phyloP scores from a whole-genome alignment of 2,888 invertebrate species.

The Lysandra coridon region DNA sequence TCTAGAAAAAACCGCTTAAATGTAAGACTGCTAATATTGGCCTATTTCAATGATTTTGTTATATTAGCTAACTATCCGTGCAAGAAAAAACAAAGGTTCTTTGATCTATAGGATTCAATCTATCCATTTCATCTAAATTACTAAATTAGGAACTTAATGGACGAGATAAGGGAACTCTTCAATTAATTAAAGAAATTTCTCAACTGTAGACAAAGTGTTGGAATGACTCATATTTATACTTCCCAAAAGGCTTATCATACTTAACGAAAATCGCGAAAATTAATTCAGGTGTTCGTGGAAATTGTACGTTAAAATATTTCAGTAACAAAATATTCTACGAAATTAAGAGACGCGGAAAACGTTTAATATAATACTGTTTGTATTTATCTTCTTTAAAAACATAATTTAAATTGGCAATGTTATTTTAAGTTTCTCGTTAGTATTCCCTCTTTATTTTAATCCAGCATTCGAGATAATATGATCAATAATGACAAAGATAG shows the following conservation, averaged over 20 bases:
- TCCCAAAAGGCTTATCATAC: not conserved
- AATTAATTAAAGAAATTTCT: not conserved
- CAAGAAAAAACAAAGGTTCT: not conserved
- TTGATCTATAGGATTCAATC: not conserved
- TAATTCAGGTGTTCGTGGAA: constrained; percentile 3
- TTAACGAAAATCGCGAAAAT: not conserved
- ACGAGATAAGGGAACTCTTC: not conserved
- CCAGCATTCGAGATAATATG: no score
- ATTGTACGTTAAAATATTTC: not conserved
- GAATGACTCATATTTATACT: not conserved
- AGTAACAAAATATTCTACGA: not conserved
- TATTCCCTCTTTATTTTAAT: no score
- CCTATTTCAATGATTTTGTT: no score
- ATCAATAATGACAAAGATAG: no score
- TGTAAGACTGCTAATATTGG: no score
- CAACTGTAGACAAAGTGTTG: constrained; percentile 1
- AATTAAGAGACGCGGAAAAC: not conserved
- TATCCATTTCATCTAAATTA: constrained; percentile 30
- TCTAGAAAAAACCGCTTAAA: no score
- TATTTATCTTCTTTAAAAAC: not conserved
- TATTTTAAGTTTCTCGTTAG: no score
- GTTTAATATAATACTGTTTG: not conserved
- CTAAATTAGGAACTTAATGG: not conserved
- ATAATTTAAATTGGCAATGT: not conserved
- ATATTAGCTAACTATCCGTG: no score